Evolutionary conservation across 2,113 vertebrate genomes (phyloP).

Genomic region (Xenopus borealis): DNA sequence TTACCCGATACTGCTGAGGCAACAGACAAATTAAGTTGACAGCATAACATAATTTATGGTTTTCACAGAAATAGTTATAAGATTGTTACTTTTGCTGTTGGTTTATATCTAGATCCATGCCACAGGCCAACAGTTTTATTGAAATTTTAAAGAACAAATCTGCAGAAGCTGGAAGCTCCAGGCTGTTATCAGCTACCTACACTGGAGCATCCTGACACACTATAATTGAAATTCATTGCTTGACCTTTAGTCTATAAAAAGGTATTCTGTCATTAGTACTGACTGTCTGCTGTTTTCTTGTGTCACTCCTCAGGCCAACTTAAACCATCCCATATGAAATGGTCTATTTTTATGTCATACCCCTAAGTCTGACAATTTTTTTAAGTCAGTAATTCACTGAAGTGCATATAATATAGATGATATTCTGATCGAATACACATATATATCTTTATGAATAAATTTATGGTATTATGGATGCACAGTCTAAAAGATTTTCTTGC

Average conservation of each 20-base stretch:
- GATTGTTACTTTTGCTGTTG: slow-evolving; percentile 56
- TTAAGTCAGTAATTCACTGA: slow-evolving; percentile 45
- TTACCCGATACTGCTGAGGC: slow-evolving; percentile 4
- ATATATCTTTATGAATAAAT: slow-evolving; percentile 16
- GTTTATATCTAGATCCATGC: slow-evolving; percentile 46
- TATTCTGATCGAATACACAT: slow-evolving; percentile 7
- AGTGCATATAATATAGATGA: slow-evolving; percentile 18
- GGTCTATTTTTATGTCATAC: slow-evolving; percentile 59
- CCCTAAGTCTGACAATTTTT: slow-evolving; percentile 47
- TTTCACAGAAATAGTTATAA: slow-evolving; percentile 53
- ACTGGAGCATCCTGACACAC: slow-evolving; percentile 62
- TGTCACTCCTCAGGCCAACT: slow-evolving; percentile 59
- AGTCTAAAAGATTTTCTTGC: too few relatives aligned
- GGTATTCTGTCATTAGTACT: slow-evolving; percentile 59
- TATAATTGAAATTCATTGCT: slow-evolving; percentile 70
- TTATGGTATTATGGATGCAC: not conserved
- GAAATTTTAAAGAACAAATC: slow-evolving; percentile 63
- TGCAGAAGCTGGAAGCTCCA: slow-evolving; percentile 54
- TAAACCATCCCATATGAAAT: slow-evolving; percentile 59
- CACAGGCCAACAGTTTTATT: slow-evolving; percentile 61
- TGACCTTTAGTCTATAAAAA: slow-evolving; percentile 64
- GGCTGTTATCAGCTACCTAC: slow-evolving; percentile 62
- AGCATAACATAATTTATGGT: slow-evolving; percentile 51
- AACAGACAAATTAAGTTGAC: slow-evolving; percentile 51
- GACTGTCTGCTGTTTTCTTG: slow-evolving; percentile 58